Evolutionary conservation across 2,113 vertebrate species (phyloP).

Genomic region (Podarcis raffonei): DNA sequence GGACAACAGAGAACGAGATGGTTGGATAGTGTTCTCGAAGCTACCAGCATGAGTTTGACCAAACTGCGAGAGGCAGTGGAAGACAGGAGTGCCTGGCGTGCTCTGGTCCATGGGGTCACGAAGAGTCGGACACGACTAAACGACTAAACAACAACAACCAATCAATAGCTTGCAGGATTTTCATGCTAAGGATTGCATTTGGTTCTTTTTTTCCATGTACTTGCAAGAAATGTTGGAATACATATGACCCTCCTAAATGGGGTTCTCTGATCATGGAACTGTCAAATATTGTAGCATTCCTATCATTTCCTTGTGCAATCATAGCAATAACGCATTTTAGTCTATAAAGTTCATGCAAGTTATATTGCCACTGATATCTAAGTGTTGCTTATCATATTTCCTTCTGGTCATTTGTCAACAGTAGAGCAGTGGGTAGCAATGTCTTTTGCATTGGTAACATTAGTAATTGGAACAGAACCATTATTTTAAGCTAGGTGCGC

Average conservation of each 20-base stretch:
- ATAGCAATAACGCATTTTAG: background rate
- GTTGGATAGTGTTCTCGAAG: too few species aligned
- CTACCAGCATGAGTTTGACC: too few species aligned
- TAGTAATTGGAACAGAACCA: slow-evolving; percentile 15
- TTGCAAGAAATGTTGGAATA: background rate
- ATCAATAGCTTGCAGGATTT: background rate
- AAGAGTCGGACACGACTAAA: too few species aligned
- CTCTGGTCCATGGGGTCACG: too few species aligned
- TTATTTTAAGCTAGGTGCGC: background rate
- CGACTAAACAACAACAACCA: too few species aligned
- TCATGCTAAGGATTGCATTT: background rate
- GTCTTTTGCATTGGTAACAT: slow-evolving; percentile 12
- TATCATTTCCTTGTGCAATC: background rate
- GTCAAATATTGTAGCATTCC: background rate
- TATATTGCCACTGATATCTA: background rate
- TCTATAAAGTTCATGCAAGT: background rate
- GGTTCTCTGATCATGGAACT: background rate
- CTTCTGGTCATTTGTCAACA: background rate
- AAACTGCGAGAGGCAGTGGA: too few species aligned
- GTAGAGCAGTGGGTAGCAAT: background rate
- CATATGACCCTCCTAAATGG: too few species aligned
- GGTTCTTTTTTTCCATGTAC: background rate
- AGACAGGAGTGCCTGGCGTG: too few species aligned
- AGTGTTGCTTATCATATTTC: background rate
- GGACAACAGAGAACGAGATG: too few species aligned